Evolutionary conservation across 2,888 invertebrate species (phyloP), one percentile per base, ranked within the genome.

Genomic region (Brachylomia viminalis): DNA sequence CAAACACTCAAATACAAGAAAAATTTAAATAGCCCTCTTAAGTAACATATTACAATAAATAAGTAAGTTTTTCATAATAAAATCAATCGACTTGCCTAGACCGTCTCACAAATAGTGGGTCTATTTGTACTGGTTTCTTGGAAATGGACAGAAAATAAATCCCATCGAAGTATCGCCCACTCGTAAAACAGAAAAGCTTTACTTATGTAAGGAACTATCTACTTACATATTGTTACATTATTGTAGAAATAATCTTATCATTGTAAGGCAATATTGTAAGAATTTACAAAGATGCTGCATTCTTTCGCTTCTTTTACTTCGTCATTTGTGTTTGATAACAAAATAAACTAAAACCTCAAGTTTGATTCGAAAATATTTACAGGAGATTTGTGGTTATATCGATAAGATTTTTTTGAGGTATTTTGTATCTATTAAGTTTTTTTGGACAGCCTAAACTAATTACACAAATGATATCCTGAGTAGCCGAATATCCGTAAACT

Each of bases 351-450:
- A 47, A 47, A 47, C 20, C 30, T 80, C 47, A 54, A 80, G 30
- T 72, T 56, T 80, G 33, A 58, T 64, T 45, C 17, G 47, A 78
- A 79, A 79, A 78, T 80, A 79, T 77, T 77, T 72, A 56, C 70
- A 30, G 20, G 6, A 79, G 49, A 33, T 76, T 27, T n/a, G n/a
- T 17, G 38, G 17, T 47, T 54, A 49, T 61, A 54, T 30, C 27
- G 78, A 77, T 78, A 77, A 52, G 45, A 72, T 59, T 49, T 1
- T 58, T 56, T 47, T n/a, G 1, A 47, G 47, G 17, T 65, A 65
- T 77, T 65, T 56, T 77, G 42, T 52, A n/a, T 75, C 15, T 61
- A 20, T 7, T 38, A 38, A 30, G 1, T 49, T 15, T 75, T 76
- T 75, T 76, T 78, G 20, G 33, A 58, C 15, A 42, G n/a, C 11